Percentiles rank a stretch among this genome's conserved stretches.
These are phyloP conservation scores for Gymnorhina tibicen DNA, from an alignment of 2,113 vertebrate species.

Conservation along the genomic window DNA sequence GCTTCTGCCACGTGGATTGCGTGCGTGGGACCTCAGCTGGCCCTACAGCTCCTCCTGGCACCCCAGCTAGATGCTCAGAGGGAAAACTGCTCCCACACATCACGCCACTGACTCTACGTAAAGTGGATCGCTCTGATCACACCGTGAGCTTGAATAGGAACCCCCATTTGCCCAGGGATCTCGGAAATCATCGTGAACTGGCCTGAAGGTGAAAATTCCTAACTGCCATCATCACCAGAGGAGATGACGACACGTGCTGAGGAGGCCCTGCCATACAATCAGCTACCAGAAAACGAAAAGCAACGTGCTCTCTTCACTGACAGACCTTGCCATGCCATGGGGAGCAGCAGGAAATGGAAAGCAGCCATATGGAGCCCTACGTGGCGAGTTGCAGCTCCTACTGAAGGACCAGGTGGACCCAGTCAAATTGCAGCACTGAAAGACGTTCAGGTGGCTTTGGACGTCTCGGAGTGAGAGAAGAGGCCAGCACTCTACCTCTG, in stretches of 20 bases:
- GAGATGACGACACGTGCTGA: not conserved
- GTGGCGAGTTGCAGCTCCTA: rapidly evolving
- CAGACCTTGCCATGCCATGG: not conserved
- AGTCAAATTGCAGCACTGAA: not conserved
- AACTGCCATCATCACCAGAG: not conserved
- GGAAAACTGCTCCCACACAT: not conserved
- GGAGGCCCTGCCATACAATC: too few species aligned
- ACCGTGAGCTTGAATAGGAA: not conserved
- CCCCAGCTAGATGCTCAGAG: not conserved
- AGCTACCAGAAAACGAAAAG: not conserved
- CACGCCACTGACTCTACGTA: not conserved
- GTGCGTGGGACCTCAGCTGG: not conserved
- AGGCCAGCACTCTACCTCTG: not conserved
- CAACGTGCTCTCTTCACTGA: too few species aligned
- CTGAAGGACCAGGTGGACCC: not conserved
- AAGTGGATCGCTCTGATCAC: not conserved
- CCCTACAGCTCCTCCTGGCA: not conserved
- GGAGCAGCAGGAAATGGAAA: not conserved
- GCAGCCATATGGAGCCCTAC: not conserved
- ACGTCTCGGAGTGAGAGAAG: not conserved
- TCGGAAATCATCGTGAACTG: not conserved
- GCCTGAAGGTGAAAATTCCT: not conserved
- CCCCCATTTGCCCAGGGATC: not conserved
- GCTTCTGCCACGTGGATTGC: not conserved
- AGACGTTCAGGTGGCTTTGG: not conserved